Evolutionary conservation across 23 tunicate genomes (phyloP).

Genomic region (Aplidium turbinatum): DNA sequence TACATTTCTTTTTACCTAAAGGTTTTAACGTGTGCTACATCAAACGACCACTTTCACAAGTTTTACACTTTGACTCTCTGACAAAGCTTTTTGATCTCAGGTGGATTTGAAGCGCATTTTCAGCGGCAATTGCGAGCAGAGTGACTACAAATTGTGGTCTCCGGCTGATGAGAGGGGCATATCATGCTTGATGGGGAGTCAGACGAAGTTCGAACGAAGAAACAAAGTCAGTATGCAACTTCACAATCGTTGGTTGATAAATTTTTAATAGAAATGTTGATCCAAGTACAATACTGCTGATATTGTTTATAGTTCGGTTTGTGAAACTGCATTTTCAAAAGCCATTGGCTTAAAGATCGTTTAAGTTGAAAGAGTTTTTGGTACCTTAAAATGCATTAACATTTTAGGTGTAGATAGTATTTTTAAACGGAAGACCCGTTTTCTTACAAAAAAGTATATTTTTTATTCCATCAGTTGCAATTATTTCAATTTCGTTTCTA

Average conservation of each 20-base stretch:
- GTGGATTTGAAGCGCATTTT: slow-evolving; percentile 52
- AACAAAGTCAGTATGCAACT: slow-evolving; percentile 29
- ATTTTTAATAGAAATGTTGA: too few relatives aligned
- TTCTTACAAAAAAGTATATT: too few relatives aligned
- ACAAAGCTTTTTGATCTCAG: slow-evolving; percentile 45
- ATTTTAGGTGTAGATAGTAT: neutral
- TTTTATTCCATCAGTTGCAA: too few relatives aligned
- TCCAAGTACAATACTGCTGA: neutral
- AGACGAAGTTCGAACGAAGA: slow-evolving; percentile 42
- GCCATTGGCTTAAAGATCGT: too few relatives aligned
- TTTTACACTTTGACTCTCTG: too few relatives aligned
- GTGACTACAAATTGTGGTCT: slow-evolving; percentile 73
- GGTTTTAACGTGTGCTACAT: too few relatives aligned
- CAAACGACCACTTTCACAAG: too few relatives aligned
- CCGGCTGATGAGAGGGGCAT: slow-evolving; percentile 72
- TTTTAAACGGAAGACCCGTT: too few relatives aligned
- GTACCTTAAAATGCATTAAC: neutral
- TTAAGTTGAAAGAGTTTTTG: too few relatives aligned
- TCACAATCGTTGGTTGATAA: neutral
- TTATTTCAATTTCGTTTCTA: too few relatives aligned
- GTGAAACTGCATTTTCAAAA: neutral
- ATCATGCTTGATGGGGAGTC: slow-evolving; percentile 62
- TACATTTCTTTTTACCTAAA: too few relatives aligned
- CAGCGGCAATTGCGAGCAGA: slow-evolving; percentile 31
- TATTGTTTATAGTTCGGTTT: neutral